phyloP scores from a whole-genome alignment of 2,797 vertebrate genomes.

The Rhincodon typus region DNA sequence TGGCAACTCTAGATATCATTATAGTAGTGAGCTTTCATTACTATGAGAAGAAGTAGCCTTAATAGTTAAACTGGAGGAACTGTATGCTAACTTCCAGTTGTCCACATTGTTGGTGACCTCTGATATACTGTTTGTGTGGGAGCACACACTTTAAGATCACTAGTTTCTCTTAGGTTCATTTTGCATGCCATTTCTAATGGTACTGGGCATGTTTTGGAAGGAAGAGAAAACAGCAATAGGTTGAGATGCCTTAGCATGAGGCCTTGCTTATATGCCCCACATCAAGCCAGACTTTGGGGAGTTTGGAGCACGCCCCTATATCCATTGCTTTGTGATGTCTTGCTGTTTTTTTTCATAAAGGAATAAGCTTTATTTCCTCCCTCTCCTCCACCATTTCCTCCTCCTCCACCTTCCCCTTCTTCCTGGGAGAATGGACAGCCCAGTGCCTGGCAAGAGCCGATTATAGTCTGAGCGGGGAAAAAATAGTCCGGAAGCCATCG shows the following conservation, averaged over 20 bases:
- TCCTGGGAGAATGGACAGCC: slow-evolving; percentile 60
- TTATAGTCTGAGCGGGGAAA: background rate
- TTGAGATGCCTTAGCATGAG: slow-evolving; percentile 76
- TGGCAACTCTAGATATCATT: background rate
- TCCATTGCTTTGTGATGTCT: slow-evolving; percentile 71
- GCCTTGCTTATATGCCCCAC: slow-evolving; percentile 87
- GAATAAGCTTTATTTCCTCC: slow-evolving; percentile 44
- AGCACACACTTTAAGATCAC: background rate
- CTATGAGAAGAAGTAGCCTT: too few relatives aligned
- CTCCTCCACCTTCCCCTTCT: slow-evolving; percentile 42
- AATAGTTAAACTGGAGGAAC: background rate
- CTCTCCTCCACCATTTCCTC: slow-evolving; percentile 42
- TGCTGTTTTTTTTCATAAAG: slow-evolving; percentile 57
- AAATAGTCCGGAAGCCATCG: background rate
- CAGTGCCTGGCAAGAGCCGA: background rate
- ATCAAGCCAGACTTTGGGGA: slow-evolving; percentile 91
- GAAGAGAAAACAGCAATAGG: slow-evolving; percentile 57
- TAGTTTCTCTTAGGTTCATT: slow-evolving; percentile 46
- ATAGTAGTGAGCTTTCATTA: background rate
- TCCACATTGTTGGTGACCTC: background rate
- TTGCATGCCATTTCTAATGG: slow-evolving; percentile 80
- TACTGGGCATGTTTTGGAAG: slow-evolving; percentile 55
- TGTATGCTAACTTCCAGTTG: background rate
- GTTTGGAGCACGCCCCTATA: slow-evolving; percentile 75
- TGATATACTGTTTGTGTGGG: background rate